Base-by-base conservation (phyloP, 2,797 vertebrate species). In the Pseudomugil gertrudae region DNA sequence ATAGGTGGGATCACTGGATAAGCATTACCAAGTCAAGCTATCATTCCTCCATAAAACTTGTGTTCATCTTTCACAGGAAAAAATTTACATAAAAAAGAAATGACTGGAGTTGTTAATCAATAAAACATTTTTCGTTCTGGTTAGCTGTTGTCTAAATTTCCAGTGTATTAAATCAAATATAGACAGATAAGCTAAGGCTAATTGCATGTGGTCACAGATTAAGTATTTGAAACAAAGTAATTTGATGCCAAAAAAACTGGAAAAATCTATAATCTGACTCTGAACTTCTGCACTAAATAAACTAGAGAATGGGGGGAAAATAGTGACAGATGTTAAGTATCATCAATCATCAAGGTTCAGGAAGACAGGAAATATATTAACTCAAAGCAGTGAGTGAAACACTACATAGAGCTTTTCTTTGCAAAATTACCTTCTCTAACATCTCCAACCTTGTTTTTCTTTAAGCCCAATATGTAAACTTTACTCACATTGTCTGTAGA, bases 401-500 rank as follows among this genome's bases (percentile, higher is more conserved):
- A 75, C 62, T 64, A 67, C 35, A 32, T 43, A 74, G 38, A 69
- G 45, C 57, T 71, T 70, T 81, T 69, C 63, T 26, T 72, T 64
- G 52, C 33, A 19, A 66, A 51, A 66, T 82, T 73, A 64, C 81
- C 76, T 75, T 66, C 65, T 27, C 66, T 76, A 65, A 84, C 86
- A 84, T 76, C 72, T 79, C 73, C 69, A 74, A 69, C 74, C 64
- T 72, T 62, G n/a, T 85, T 61, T 72, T 86, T 87, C 6, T 66
- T 72, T 54, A 75, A 76, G 70, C 70, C 81, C 82, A 89, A 61
- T 67, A 78, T 76, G 59, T 63, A 72, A 90, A 88, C 63, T 91
- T 92, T 91, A 93, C 89, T 86, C 79, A 90, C 89, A 86, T 87
- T 92, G 92, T 93, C 94, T 90, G 76, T 70, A 60, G 62, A 80